phyloP scores from a whole-genome alignment of 2,888 invertebrate genomes.

The Nowickia ferox region DNA sequence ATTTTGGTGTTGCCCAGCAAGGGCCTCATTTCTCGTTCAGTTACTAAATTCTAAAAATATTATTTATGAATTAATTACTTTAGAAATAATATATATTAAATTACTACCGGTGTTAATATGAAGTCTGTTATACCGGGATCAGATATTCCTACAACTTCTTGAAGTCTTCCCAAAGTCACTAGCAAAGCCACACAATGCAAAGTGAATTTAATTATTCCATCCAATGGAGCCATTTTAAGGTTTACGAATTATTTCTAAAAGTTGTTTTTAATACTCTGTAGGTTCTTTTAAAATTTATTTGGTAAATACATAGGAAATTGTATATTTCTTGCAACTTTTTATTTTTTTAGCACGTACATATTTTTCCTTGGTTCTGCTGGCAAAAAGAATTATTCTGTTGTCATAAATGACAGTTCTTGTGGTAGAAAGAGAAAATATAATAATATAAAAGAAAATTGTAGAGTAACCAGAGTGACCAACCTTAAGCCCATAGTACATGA shows the following conservation, averaged over 20 bases:
- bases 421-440: background rate
- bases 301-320: slow-evolving; percentile 32
- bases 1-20: slow-evolving; percentile 89
- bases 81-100: background rate
- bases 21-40: slow-evolving; percentile 84
- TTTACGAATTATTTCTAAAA: background rate
- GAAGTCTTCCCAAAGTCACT: slow-evolving; percentile 42
- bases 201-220: slow-evolving; percentile 40
- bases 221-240: slow-evolving; percentile 41
- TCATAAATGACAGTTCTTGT: slow-evolving; percentile 43
- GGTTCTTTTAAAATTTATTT: slow-evolving; percentile 23
- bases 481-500: too few species aligned
- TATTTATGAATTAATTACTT: background rate
- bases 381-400: slow-evolving; percentile 59
- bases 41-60: slow-evolving; percentile 74
- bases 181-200: slow-evolving; percentile 64
- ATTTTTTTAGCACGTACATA: slow-evolving; percentile 60
- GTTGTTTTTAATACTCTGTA: background rate
- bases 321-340: slow-evolving; percentile 20
- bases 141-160: slow-evolving; percentile 50
- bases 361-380: slow-evolving; percentile 35
- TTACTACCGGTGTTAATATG: slow-evolving; percentile 84
- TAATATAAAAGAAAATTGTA: background rate
- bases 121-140: slow-evolving; percentile 84
- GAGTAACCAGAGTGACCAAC: background rate